Conservation (phyloP, 2,888 invertebrate species). For the Eupeodes luniger region DNA sequence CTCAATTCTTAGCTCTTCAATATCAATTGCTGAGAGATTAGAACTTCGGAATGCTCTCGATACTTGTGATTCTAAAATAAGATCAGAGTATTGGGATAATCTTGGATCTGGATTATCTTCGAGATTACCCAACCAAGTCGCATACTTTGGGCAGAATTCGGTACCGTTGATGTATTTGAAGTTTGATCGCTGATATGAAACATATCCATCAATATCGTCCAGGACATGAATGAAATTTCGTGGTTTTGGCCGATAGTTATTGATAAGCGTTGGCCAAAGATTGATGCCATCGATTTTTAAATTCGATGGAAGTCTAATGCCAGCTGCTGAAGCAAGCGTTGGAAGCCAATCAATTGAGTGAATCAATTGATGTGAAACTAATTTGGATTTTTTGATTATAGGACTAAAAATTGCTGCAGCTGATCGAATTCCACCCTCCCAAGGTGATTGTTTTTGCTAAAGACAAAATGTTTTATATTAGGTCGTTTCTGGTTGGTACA, state of each 20-base stretch:
- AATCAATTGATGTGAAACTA: slow-evolving; percentile 88
- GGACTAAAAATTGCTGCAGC: slow-evolving; percentile 92
- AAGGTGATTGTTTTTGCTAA: slow-evolving; percentile 90
- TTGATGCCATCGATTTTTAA: slow-evolving; percentile 87
- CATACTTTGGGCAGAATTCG: slow-evolving; percentile 78
- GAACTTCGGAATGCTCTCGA: slow-evolving; percentile 64
- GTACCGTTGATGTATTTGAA: slow-evolving; percentile 82
- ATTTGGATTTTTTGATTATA: slow-evolving; percentile 84
- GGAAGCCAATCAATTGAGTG: slow-evolving; percentile 95
- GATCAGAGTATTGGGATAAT: slow-evolving; percentile 78
- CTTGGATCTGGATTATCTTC: slow-evolving; percentile 78
- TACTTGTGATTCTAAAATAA: slow-evolving; percentile 80
- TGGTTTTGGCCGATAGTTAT: slow-evolving; percentile 80
- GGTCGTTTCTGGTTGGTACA: no score
- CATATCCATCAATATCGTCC: slow-evolving; percentile 86
- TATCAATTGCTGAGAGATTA: slow-evolving; percentile 41
- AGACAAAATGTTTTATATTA: background rate
- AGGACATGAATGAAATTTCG: slow-evolving; percentile 87
- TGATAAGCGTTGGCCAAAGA: slow-evolving; percentile 88
- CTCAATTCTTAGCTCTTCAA: slow-evolving; percentile 78
- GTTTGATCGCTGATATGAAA: slow-evolving; percentile 80
- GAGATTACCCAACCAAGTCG: slow-evolving; percentile 81
- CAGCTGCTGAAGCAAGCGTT: slow-evolving; percentile 86
- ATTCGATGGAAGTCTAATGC: slow-evolving; percentile 77
- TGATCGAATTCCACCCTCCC: slow-evolving; percentile 94